Evolutionary conservation across 2,113 vertebrate species (phyloP).

Genomic region (Phaethornis superciliosus): DNA sequence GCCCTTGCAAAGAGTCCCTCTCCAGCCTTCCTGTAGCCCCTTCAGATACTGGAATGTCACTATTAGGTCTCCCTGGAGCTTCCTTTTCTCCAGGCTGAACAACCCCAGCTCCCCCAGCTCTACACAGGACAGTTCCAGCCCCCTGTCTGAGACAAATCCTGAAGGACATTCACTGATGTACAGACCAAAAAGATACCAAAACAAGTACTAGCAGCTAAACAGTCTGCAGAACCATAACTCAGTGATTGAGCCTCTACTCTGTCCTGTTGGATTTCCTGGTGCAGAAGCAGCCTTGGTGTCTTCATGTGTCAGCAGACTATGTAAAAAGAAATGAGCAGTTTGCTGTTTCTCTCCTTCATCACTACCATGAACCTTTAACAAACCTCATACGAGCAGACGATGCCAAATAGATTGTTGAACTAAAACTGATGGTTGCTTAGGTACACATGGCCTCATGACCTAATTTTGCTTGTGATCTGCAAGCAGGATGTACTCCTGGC

Average conservation of each 20-base stretch:
- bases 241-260: not conserved
- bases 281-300: not conserved
- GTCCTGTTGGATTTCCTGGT: not conserved
- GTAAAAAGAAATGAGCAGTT: not conserved
- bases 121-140: too few species aligned
- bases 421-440: slow-evolving; percentile 15
- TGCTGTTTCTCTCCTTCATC: not conserved
- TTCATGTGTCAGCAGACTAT: not conserved
- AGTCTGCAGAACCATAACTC: not conserved
- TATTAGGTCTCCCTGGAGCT: too few species aligned
- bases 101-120: too few species aligned
- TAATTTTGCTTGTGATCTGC: slow-evolving; percentile 39
- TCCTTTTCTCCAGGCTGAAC: too few species aligned
- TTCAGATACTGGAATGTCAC: too few species aligned
- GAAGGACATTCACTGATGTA: not conserved
- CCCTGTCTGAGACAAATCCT: not conserved
- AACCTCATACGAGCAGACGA: not conserved
- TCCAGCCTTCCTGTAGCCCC: too few species aligned
- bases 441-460: slow-evolving; percentile 49
- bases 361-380: not conserved
- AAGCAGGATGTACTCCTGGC: not conserved
- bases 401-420: slow-evolving; percentile 30
- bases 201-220: not conserved
- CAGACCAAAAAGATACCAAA: not conserved
- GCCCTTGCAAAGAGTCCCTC: too few species aligned